These are phyloP conservation scores for Istiophorus platypterus DNA, from an alignment of 2,113 vertebrate genomes.

Conservation along the genomic window DNA sequence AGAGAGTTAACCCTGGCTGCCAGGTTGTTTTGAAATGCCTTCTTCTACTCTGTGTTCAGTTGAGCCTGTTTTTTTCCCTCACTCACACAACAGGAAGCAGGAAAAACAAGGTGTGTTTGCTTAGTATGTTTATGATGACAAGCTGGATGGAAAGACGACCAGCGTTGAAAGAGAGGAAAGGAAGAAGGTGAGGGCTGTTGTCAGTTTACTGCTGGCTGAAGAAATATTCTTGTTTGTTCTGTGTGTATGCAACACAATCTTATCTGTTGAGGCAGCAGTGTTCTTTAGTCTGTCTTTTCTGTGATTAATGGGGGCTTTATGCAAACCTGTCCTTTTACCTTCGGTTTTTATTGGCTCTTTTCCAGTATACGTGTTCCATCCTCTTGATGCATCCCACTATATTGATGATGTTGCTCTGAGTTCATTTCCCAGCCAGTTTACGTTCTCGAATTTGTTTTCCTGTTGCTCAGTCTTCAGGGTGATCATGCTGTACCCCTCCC, in stretches of 20 bases:
- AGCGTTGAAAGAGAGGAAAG: slow-evolving; percentile 48
- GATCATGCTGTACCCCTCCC: slow-evolving; percentile 70
- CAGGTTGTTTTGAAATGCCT: slow-evolving; percentile 23
- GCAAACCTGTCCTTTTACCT: not conserved
- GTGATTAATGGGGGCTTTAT: not conserved
- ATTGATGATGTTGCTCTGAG: slow-evolving; percentile 32
- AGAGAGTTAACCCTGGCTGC: slow-evolving; percentile 18
- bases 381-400: slow-evolving; percentile 13
- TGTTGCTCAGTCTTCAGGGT: slow-evolving; percentile 72
- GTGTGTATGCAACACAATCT: slow-evolving; percentile 7
- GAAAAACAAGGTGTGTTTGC: slow-evolving; percentile 71
- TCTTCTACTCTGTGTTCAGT: slow-evolving; percentile 15
- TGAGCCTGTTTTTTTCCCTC: slow-evolving; percentile 24
- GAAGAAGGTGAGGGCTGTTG: slow-evolving; percentile 62
- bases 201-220: slow-evolving; percentile 28
- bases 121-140: slow-evolving; percentile 58
- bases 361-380: not conserved
- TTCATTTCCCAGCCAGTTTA: slow-evolving; percentile 60
- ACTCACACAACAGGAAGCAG: slow-evolving; percentile 68
- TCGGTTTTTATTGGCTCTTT: not conserved
- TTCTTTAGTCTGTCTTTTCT: slow-evolving; percentile 21
- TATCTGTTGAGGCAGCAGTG: slow-evolving; percentile 24
- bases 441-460: slow-evolving; percentile 70
- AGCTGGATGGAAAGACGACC: slow-evolving; percentile 36
- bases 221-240: no score